A percentile compares a stretch with the other conserved stretches of the same genome.
These are phyloP conservation scores for Aphelinus atriplicis DNA, from an alignment of 1,140 invertebrate species.

Conservation along the genomic window DNA sequence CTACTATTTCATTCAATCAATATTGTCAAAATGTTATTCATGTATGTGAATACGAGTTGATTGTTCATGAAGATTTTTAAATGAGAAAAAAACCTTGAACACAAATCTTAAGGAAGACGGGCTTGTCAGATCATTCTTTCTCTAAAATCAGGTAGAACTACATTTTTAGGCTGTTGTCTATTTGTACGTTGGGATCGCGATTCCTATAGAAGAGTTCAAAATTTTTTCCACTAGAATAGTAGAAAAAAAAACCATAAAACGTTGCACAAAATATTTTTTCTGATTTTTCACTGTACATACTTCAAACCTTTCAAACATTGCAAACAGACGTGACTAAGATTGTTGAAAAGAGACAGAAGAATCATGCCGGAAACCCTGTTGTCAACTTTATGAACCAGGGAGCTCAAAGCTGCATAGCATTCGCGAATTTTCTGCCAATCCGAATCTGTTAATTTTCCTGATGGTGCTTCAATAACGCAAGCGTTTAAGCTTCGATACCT, in stretches of 20 bases:
- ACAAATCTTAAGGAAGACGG: no score
- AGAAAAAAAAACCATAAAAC: not conserved
- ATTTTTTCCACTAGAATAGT: no score
- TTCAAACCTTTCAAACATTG: conserved; percentile 78
- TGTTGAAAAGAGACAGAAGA: conserved; percentile 75
- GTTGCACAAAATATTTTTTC: no score
- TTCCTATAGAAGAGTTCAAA: no score
- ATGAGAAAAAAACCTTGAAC: not conserved
- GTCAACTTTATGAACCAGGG: conserved; percentile 69
- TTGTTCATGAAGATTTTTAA: no score
- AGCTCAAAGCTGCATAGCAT: conserved; percentile 69
- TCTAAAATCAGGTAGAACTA: no score
- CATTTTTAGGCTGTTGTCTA: no score
- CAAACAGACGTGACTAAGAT: conserved; percentile 78
- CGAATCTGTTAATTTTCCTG: conserved; percentile 38
- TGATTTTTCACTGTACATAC: conserved; percentile 61
- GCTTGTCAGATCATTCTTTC: no score
- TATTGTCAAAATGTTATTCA: no score
- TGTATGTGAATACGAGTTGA: no score
- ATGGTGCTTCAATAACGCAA: conserved; percentile 40
- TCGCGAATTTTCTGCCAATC: conserved; percentile 70
- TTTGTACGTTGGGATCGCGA: no score
- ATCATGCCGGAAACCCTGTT: conserved; percentile 69
- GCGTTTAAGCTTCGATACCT: conserved; percentile 58
- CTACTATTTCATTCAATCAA: not conserved